These are phyloP conservation scores for Motacilla tschutschensis DNA, from an alignment of 2,113 vertebrate genomes.

Conservation along the genomic window DNA sequence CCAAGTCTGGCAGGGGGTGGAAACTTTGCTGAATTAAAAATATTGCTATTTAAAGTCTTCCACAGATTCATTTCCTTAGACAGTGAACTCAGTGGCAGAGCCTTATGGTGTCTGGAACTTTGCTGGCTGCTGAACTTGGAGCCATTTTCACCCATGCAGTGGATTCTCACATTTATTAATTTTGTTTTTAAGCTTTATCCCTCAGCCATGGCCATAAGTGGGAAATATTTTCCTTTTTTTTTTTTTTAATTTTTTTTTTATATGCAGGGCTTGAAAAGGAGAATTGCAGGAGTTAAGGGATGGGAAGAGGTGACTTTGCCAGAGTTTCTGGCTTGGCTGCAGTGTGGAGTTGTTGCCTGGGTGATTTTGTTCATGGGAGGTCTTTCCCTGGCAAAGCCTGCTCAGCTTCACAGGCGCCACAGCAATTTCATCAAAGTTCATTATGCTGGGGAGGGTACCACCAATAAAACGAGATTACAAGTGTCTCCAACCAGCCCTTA, in stretches of 20 bases:
- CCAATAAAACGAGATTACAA: slow-evolving; percentile 76
- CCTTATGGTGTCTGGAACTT: slow-evolving; percentile 16
- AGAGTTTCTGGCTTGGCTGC: slow-evolving; percentile 51
- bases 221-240: not conserved
- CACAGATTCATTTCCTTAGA: slow-evolving; percentile 43
- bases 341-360: slow-evolving; percentile 33
- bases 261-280: not conserved
- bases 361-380: slow-evolving; percentile 72
- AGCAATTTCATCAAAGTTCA: slow-evolving; percentile 78
- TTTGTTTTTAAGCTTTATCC: not conserved
- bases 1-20: slow-evolving; percentile 56
- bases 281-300: slow-evolving; percentile 19
- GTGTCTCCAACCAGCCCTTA: slow-evolving; percentile 70
- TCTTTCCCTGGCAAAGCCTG: slow-evolving; percentile 66
- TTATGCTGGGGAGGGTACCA: slow-evolving; percentile 71
- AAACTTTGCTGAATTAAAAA: slow-evolving; percentile 39
- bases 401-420: slow-evolving; percentile 74
- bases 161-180: not conserved
- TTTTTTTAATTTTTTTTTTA: no score
- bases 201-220: not conserved
- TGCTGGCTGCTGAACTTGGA: slow-evolving; percentile 26
- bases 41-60: slow-evolving; percentile 44
- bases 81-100: slow-evolving; percentile 11
- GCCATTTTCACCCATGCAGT: not conserved
- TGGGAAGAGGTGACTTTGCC: slow-evolving; percentile 42